Evolutionary conservation across 37 sponge, comb jelly and placozoan species (phyloP).

Genomic region (Tethya wilhelma): DNA sequence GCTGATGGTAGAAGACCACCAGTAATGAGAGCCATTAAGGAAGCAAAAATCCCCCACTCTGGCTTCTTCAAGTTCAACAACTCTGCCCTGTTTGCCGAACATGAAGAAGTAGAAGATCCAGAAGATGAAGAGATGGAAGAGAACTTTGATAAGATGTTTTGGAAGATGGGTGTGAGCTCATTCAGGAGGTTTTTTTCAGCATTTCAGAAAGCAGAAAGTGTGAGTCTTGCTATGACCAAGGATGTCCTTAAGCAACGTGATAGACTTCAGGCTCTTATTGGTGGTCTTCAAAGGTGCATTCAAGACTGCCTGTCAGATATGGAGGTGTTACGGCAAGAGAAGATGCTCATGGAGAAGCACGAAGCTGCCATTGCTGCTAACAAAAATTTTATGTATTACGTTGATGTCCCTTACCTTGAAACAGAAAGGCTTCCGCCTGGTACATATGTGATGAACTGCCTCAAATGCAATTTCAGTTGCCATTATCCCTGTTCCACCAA

Average conservation of each 20-base stretch:
- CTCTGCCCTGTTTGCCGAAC: not conserved
- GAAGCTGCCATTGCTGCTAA: conserved; percentile 39
- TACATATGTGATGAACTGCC: conserved; percentile 67
- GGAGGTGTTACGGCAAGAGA: conserved; percentile 51
- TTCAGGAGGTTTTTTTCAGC: conserved; percentile 45
- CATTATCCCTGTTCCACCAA: no score
- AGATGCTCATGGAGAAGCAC: conserved; percentile 20
- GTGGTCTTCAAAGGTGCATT: conserved; percentile 60
- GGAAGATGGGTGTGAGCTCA: conserved; percentile 65
- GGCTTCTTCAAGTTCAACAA: conserved; percentile 11
- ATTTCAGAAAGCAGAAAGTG: conserved; percentile 2
- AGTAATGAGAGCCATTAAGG: conserved; percentile 57
- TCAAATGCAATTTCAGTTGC: conserved; percentile 68
- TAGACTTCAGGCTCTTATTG: conserved; percentile 41
- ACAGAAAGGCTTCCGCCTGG: conserved; percentile 39
- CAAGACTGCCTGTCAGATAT: conserved; percentile 36
- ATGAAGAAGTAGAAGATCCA: no score
- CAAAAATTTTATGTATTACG: conserved; percentile 53
- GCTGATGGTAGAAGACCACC: conserved; percentile 70
- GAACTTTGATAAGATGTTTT: conserved; percentile 59
- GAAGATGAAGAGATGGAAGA: not conserved
- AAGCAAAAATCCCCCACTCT: conserved; percentile 31
- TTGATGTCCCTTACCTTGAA: no score
- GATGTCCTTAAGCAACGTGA: no score
- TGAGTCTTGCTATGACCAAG: no score